Conservation (phyloP, 2,888 invertebrate species). For the Pachydiplax longipennis region DNA sequence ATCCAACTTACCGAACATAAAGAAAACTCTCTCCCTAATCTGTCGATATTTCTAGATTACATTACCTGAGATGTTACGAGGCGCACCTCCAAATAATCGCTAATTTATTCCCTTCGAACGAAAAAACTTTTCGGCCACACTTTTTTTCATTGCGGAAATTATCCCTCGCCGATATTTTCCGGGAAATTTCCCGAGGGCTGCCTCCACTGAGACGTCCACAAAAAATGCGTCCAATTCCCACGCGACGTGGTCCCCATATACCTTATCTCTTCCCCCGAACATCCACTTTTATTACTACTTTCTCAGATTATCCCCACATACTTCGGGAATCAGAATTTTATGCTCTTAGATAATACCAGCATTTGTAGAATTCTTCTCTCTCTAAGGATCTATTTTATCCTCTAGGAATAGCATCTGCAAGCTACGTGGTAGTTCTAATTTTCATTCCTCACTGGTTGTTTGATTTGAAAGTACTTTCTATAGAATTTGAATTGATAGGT, state of each 20-base stretch:
- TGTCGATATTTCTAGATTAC: background rate
- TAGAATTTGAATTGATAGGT: too few species aligned
- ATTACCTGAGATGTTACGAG: background rate
- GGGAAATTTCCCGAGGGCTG: background rate
- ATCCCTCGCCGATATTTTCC: background rate
- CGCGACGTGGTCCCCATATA: background rate
- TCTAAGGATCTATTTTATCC: too few species aligned
- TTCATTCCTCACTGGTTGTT: too few species aligned
- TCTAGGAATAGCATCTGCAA: too few species aligned
- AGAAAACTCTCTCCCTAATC: too few species aligned
- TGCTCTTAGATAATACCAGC: too few species aligned
- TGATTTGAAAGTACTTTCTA: too few species aligned
- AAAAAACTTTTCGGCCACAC: background rate
- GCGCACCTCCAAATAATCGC: background rate
- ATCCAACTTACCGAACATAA: too few species aligned
- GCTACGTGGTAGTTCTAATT: too few species aligned
- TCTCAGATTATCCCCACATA: background rate
- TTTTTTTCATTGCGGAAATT: background rate
- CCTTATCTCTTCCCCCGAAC: background rate
- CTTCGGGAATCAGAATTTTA: too few species aligned
- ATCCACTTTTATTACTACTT: background rate
- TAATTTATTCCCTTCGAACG: background rate
- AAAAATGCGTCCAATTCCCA: background rate
- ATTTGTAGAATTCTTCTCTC: too few species aligned
- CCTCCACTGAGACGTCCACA: background rate